Evolutionary conservation across 2,113 vertebrate genomes (phyloP).

Genomic region (Donacobius atricapilla): DNA sequence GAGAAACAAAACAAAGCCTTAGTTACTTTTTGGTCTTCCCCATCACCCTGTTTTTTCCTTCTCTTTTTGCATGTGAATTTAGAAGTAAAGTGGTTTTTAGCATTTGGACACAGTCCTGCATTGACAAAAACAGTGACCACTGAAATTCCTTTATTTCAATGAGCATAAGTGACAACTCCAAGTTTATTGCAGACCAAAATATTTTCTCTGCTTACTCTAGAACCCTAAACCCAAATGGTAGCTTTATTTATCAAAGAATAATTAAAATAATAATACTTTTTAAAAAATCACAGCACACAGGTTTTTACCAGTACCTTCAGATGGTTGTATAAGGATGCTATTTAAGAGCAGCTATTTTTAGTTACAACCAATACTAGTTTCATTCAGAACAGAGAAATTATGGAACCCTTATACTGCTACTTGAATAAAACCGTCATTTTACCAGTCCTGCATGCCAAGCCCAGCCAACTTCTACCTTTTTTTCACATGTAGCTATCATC

Average conservation of each 20-base stretch:
- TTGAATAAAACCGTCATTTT: background rate
- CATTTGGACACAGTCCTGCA: background rate
- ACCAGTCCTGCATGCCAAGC: background rate
- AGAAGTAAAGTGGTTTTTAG: background rate
- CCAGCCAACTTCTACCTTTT: background rate
- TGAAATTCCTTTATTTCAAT: background rate
- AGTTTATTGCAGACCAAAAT: fast-evolving
- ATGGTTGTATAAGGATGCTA: background rate
- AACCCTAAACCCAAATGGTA: background rate
- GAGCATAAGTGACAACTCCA: background rate
- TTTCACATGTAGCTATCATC: background rate
- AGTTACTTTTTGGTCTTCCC: background rate
- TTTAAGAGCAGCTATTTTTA: background rate
- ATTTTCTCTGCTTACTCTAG: background rate
- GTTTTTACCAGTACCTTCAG: background rate
- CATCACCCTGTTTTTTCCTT: fast-evolving
- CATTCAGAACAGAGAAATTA: background rate
- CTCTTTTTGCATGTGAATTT: background rate
- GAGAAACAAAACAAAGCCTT: background rate
- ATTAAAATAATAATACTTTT: background rate
- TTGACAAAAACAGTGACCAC: background rate
- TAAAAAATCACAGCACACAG: fast-evolving
- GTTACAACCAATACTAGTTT: background rate
- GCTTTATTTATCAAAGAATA: background rate
- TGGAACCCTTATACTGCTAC: background rate